Conservation (phyloP, 30 jellyfish, hydroid and myxozoan species). For the Haliclystus octoradiatus region DNA sequence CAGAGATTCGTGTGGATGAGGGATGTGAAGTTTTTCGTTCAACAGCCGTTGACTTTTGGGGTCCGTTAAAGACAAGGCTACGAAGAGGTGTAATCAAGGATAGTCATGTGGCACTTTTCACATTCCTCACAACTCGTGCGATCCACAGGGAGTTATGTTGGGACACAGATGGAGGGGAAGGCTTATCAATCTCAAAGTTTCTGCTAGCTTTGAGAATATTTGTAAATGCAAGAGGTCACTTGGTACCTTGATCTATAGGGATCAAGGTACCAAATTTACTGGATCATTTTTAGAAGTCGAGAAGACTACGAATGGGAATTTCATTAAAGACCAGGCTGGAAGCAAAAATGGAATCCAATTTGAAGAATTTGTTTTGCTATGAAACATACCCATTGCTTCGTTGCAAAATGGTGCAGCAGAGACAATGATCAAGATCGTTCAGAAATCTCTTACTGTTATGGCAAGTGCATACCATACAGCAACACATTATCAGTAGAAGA, state of each 20-base stretch:
- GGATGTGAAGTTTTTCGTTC: background rate
- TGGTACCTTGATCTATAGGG: background rate
- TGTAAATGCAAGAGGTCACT: background rate
- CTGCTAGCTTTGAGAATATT: background rate
- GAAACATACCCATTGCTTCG: background rate
- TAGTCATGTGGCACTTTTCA: background rate
- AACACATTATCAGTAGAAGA: background rate
- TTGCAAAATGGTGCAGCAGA: background rate
- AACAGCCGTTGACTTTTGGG: background rate
- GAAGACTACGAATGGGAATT: too few species aligned
- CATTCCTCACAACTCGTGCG: background rate
- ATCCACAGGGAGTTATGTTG: background rate
- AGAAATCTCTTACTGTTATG: background rate
- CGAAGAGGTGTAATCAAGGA: background rate
- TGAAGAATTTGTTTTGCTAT: background rate
- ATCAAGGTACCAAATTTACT: background rate
- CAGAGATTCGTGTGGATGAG: background rate
- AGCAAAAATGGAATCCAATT: background rate
- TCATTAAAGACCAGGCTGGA: too few species aligned
- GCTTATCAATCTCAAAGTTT: background rate
- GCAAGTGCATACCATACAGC: background rate
- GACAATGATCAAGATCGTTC: background rate
- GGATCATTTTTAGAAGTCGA: too few species aligned
- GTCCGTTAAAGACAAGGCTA: background rate
- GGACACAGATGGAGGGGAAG: background rate